Conservation (phyloP, 2,797 vertebrate genomes). For the Pagetopsis macropterus region DNA sequence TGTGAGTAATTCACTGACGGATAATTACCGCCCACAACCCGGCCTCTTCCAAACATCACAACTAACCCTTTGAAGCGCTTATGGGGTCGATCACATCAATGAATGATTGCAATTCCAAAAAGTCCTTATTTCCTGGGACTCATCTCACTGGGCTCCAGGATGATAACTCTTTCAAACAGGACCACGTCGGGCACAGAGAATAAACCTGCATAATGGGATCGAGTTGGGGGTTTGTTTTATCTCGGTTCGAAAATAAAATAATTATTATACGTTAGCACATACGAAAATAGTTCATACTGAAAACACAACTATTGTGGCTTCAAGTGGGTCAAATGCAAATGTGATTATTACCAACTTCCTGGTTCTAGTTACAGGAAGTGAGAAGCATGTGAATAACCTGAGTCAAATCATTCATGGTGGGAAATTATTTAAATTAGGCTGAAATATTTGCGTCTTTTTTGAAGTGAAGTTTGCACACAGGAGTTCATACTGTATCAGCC, state of each 20-base stretch:
- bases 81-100: background rate
- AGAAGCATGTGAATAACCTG: slow-evolving; percentile 14
- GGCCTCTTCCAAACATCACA: no score
- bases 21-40: no score
- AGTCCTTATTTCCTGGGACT: background rate
- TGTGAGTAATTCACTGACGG: no score
- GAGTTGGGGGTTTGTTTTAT: slow-evolving; percentile 1
- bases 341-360: slow-evolving; percentile 4
- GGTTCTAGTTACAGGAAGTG: background rate
- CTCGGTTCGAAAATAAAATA: slow-evolving; percentile 1
- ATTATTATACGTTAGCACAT: background rate
- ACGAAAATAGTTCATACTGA: slow-evolving; percentile 13
- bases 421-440: background rate
- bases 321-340: slow-evolving; percentile 4
- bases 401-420: background rate
- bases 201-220: slow-evolving; percentile 23
- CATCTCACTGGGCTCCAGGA: background rate
- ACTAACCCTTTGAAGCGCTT: no score
- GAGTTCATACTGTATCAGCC: slow-evolving; percentile 18
- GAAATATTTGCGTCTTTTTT: background rate
- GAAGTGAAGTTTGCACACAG: background rate
- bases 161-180: background rate
- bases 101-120: background rate
- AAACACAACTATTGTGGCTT: slow-evolving; percentile 1
- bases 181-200: slow-evolving; percentile 34